These are phyloP conservation scores for Uria lomvia DNA, from an alignment of 2,113 vertebrate species.

Conservation along the genomic window DNA sequence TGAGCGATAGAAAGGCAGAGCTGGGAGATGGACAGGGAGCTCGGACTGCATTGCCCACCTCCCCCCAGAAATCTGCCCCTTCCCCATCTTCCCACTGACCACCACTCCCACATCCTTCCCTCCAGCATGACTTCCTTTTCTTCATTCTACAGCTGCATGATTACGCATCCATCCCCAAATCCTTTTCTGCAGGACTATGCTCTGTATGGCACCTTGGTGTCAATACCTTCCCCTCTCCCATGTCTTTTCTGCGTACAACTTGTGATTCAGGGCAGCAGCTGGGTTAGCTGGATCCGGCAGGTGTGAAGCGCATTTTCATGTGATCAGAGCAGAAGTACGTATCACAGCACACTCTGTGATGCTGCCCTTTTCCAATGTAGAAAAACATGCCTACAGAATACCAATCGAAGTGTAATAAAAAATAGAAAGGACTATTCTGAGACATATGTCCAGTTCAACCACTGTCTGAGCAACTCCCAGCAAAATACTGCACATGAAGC, in stretches of 20 bases:
- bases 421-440: not conserved
- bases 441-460: not conserved
- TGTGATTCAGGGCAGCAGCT: not conserved
- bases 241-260: not conserved
- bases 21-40: not conserved
- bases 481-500: not conserved
- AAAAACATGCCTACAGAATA: not conserved
- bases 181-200: not conserved
- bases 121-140: not conserved
- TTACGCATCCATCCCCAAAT: not conserved
- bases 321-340: not conserved
- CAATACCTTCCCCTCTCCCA: not conserved
- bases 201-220: not conserved
- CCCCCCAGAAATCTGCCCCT: not conserved
- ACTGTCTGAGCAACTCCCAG: not conserved
- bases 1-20: not conserved
- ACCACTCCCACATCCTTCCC: not conserved
- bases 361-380: not conserved
- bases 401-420: not conserved
- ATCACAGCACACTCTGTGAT: not conserved
- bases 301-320: not conserved
- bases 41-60: fast-evolving
- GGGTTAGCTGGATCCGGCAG: not conserved
- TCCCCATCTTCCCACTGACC: not conserved
- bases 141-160: not conserved